A percentile compares a stretch with the other conserved stretches of the same genome.
Evolutionary conservation across 2,888 invertebrate genomes (phyloP).

Genomic region (Beris morrisii): DNA sequence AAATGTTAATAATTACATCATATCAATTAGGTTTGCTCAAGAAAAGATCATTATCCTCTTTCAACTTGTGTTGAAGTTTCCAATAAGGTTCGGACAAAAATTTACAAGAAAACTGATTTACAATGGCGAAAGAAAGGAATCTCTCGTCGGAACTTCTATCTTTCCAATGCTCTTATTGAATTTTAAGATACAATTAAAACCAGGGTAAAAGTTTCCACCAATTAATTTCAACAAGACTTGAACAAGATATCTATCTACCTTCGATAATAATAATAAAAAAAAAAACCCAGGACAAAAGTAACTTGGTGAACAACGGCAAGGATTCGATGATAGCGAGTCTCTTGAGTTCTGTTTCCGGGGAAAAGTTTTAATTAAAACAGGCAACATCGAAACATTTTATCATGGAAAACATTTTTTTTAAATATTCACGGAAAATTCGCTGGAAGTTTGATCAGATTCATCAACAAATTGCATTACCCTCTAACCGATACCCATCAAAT

Average conservation of each 20-base stretch:
- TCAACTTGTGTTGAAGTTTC: too few species aligned
- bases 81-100: too few species aligned
- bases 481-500: slow-evolving; percentile 10
- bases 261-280: background rate
- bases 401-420: slow-evolving; percentile 1
- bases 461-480: slow-evolving; percentile 35
- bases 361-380: slow-evolving; percentile 35
- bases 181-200: too few species aligned
- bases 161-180: too few species aligned
- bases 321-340: slow-evolving; percentile 7
- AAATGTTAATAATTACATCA: too few species aligned
- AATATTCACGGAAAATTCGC: background rate
- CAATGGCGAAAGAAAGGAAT: too few species aligned
- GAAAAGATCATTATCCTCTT: too few species aligned
- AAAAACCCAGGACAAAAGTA: background rate
- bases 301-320: too few species aligned
- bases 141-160: too few species aligned
- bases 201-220: slow-evolving; percentile 16
- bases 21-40: too few species aligned
- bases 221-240: slow-evolving; percentile 29
- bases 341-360: slow-evolving; percentile 9
- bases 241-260: slow-evolving; percentile 9
- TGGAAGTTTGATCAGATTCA: slow-evolving; percentile 25
- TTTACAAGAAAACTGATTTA: too few species aligned
- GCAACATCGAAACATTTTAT: slow-evolving; percentile 34